Evolutionary conservation across 2,797 vertebrate species (phyloP).

Genomic region (Chelon labrosus): DNA sequence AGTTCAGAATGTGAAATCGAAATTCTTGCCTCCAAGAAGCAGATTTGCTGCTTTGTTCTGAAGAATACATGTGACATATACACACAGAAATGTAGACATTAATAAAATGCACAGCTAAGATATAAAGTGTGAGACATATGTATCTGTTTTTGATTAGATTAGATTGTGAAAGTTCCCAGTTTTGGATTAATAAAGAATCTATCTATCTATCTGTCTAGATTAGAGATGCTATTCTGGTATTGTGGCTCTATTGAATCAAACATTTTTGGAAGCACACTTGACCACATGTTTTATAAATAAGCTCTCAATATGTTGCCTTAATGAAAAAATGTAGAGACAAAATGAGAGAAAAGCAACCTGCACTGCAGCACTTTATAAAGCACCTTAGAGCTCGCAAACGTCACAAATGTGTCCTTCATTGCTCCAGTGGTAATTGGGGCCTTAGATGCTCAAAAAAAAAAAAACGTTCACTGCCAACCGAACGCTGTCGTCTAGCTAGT

Average conservation of each 20-base stretch:
- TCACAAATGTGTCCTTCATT: conserved; percentile 41
- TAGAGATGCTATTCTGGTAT: background rate
- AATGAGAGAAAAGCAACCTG: background rate
- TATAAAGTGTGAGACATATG: conserved; percentile 6
- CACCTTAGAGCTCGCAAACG: conserved; percentile 28
- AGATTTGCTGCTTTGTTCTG: background rate
- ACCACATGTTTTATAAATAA: conserved; percentile 5
- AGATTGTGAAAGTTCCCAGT: too few species aligned
- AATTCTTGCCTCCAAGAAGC: background rate
- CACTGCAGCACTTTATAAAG: conserved; percentile 13
- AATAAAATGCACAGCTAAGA: background rate
- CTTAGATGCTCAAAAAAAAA: conserved; percentile 18
- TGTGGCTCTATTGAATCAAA: conserved; percentile 1
- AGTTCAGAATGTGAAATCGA: background rate
- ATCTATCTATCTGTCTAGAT: background rate
- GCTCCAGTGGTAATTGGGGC: background rate
- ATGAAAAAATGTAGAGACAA: background rate
- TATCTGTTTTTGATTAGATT: conserved; percentile 3
- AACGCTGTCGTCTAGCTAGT: conserved; percentile 36
- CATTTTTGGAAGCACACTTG: background rate
- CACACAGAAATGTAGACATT: background rate
- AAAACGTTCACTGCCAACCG: conserved; percentile 34
- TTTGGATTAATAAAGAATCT: too few species aligned
- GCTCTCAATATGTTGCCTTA: background rate
- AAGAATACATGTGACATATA: conserved; percentile 1